These are phyloP conservation scores for Arrhopalites spinosus DNA, from an alignment of 2,888 invertebrate species.

Conservation along the genomic window DNA sequence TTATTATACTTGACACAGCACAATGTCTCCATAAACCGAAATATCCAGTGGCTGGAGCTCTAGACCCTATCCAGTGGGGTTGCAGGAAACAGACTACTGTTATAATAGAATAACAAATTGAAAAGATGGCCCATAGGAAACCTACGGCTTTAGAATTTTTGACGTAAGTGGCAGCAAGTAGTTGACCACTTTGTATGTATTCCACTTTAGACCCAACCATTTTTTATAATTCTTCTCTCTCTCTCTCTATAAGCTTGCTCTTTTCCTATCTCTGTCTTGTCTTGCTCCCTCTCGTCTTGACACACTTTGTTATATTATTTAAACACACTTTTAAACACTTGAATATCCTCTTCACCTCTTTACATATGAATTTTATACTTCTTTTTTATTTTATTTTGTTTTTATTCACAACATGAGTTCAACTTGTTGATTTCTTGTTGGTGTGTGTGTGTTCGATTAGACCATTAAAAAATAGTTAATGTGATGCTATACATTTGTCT, in stretches of 20 bases:
- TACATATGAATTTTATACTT: neutral
- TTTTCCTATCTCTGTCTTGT: neutral
- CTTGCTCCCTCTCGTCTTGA: neutral
- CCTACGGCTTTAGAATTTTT: slow-evolving; percentile 93
- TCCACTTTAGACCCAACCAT: slow-evolving; percentile 70
- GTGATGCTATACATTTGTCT: too few species aligned
- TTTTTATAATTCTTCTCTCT: neutral
- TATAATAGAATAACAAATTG: slow-evolving; percentile 92
- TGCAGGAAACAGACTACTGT: slow-evolving; percentile 93
- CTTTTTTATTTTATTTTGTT: neutral
- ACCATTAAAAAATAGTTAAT: too few species aligned
- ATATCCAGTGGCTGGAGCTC: slow-evolving; percentile 59
- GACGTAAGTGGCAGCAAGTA: slow-evolving; percentile 81
- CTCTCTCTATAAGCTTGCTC: neutral
- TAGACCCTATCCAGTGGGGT: slow-evolving; percentile 58
- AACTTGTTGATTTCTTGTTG: too few species aligned
- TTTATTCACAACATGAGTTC: neutral
- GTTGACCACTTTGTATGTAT: slow-evolving; percentile 82
- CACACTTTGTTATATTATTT: neutral
- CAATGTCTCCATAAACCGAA: slow-evolving; percentile 64
- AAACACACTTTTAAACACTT: neutral
- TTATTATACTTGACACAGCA: slow-evolving; percentile 50
- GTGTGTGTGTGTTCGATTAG: too few species aligned
- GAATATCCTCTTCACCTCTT: slow-evolving; percentile 1
- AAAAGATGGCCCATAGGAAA: slow-evolving; percentile 87